Evolutionary conservation across 2,113 vertebrate species (phyloP), one percentile per base, ranked within the genome.

Genomic region (Phylloscopus whistleri): DNA sequence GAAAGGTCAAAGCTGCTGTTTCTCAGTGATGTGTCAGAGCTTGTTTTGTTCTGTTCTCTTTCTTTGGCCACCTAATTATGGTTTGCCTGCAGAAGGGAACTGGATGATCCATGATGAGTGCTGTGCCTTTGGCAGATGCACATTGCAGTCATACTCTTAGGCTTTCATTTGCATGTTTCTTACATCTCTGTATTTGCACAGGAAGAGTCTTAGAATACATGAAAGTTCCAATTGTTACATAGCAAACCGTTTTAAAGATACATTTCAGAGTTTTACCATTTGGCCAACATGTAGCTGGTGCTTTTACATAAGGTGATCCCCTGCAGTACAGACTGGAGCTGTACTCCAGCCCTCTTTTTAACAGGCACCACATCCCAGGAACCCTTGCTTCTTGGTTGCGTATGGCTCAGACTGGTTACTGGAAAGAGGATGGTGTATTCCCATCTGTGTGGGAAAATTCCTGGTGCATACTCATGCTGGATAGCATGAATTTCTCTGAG

Each of bases 21-120:
- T 68, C 70, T 88, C 4, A 0, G 27, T 86, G 67, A 82, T 74
- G 67, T 60, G 53, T 92, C 83, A 73, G 30, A 92, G 93, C 83
- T 92, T 5, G 0, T 88, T 90, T 88, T 94, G 89, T 93, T 94
- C 91, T 86, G 27, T 90, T 92, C 93, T 52, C 51, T 84, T 67
- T 55, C 82, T 85, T 41, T 88, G 58, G 58, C 49, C 53, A 16
- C 39, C 41, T 93, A 75, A 88, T 92, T 82, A 67, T 11, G 10
- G 10, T 44, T 76, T 88, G 33, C 49, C 64, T 86, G 79, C 66
- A 69, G 79, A 88, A 88, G 63, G n/a, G 83, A 94, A n/a, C 67
- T 14, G 56, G 27, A 35, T 92, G 83, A 84, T 88, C 70, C 60
- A 11, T 39, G 83, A 30, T 28, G 80, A 80, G 28, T 49, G 33